phyloP scores from a whole-genome alignment of 2,888 invertebrate genomes.

The Scaptomyza flava region DNA sequence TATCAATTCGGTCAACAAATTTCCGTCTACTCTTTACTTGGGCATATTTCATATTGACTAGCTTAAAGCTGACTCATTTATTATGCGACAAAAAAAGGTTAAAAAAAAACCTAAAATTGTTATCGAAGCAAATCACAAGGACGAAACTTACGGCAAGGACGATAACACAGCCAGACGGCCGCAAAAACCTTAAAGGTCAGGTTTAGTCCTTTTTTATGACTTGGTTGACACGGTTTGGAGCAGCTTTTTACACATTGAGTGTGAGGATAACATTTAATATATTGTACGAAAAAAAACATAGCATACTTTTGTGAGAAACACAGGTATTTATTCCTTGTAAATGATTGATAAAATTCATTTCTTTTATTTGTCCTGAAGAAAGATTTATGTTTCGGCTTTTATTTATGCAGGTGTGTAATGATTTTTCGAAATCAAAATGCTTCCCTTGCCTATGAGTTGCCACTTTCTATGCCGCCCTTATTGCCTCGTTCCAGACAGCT shows the following conservation, averaged over 20 bases:
- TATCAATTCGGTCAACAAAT: conserved; percentile 56
- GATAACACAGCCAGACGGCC: conserved; percentile 29
- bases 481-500: neutral
- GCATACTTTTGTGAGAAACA: neutral
- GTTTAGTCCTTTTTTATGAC: conserved; percentile 41
- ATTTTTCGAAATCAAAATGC: neutral
- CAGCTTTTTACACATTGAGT: neutral
- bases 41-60: conserved; percentile 64
- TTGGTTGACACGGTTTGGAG: neutral
- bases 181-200: conserved; percentile 43
- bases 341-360: neutral
- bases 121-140: conserved; percentile 29
- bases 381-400: neutral
- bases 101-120: conserved; percentile 38
- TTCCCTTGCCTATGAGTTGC: neutral
- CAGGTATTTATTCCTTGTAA: neutral
- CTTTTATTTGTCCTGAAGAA: neutral
- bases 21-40: conserved; percentile 28
- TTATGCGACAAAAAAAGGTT: conserved; percentile 47
- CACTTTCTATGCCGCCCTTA: neutral
- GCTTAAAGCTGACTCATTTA: conserved; percentile 62
- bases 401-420: neutral
- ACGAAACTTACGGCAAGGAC: conserved; percentile 8
- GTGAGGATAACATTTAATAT: neutral
- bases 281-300: neutral